These are phyloP conservation scores for Aldabrachelys gigantea DNA, from an alignment of 2,113 vertebrate genomes.

Conservation along the genomic window DNA sequence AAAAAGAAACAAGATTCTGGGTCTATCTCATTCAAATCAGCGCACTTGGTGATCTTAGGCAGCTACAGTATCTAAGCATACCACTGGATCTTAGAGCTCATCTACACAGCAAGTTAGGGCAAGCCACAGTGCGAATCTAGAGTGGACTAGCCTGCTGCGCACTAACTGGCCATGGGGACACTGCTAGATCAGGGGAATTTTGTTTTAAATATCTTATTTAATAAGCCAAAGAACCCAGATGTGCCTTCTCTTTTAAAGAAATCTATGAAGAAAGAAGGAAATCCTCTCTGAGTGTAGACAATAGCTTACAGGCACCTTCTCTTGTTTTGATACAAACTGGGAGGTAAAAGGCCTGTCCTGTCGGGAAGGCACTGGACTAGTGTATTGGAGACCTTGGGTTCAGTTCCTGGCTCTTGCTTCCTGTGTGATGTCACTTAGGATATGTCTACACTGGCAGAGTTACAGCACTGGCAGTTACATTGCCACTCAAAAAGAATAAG, in stretches of 20 bases:
- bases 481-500: no score
- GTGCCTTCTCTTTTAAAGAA: neutral
- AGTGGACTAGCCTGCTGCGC: neutral
- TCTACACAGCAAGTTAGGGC: neutral
- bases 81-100: neutral
- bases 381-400: neutral
- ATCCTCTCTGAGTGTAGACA: rapidly evolving
- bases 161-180: neutral
- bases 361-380: neutral
- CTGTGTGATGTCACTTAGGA: neutral
- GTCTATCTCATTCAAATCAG: constrained; percentile 23
- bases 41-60: neutral
- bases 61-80: neutral
- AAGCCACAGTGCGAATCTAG: neutral
- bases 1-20: constrained; percentile 50
- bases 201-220: constrained; percentile 26
- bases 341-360: neutral
- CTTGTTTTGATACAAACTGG: neutral
- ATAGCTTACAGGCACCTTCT: rapidly evolving
- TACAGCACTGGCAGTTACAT: no score
- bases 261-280: constrained; percentile 22
- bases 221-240: constrained; percentile 18
- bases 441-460: no score
- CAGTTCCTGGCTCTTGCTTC: neutral
- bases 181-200: neutral